Evolutionary conservation across 2,113 vertebrate genomes (phyloP), one percentile per base, ranked within the genome.

Genomic region (Piprites chloris): DNA sequence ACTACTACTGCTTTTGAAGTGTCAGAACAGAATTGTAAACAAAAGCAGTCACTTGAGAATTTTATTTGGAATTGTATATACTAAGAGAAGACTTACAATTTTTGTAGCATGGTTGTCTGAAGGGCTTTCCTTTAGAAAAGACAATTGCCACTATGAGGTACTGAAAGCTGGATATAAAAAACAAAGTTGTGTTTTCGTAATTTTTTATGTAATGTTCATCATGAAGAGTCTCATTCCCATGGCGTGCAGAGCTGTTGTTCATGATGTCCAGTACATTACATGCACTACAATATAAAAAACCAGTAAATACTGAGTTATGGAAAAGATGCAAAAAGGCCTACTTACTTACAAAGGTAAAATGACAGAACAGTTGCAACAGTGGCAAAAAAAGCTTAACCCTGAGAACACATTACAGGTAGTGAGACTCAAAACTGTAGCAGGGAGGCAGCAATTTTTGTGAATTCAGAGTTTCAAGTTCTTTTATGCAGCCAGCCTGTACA

Each of bases 121-220:
- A 99, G 52, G 99, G 99, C 97, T 99, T 99, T 95, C 99, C 99
- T 98, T 99, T 99, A 93, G 99, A 99, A 98, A 99, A 99, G 89
- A 99, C 98, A 42, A 99, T 93, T 58, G 99, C 99, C 76, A 99
- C 98, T 72, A 99, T 99, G 96, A 99, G 99, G 98, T 99, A 99
- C 98, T 99, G 99, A 97, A 99, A 99, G 94, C 97, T 98, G 94
- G 99, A 99, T 96, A 99, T 97, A 94, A 98, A 99, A 98, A 99
- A 99, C 78, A 99, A 97, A 89, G 99, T 99, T 87, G 99, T 99
- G 97, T 99, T 99, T 98, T 99, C 99, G 19, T 98, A 99, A 95
- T 99, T 99, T 89, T 96, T 94, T 95, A 99, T 99, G 97, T 99
- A 98, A 98, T 98, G 98, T 35, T 98, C 98, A 73, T 99, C 98